These are phyloP conservation scores for Tiliacea aurago DNA, from an alignment of 2,888 invertebrate species.

Conservation along the genomic window DNA sequence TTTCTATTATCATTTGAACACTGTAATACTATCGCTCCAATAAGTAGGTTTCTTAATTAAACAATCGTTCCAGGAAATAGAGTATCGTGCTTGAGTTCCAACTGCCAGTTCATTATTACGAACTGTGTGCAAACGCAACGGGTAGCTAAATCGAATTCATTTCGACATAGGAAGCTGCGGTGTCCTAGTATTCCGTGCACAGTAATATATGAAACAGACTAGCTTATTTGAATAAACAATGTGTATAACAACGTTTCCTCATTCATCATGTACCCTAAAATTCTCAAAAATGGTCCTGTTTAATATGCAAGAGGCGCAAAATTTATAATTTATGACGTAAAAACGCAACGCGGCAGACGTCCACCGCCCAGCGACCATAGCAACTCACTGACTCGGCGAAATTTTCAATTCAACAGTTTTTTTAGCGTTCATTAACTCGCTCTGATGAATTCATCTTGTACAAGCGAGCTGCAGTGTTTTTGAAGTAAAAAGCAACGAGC, in stretches of 20 bases:
- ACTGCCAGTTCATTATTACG: conserved; percentile 34
- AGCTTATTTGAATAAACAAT: conserved; percentile 48
- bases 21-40: not conserved
- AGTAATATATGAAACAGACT: conserved; percentile 1
- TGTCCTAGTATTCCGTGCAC: conserved; percentile 9
- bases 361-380: conserved; percentile 34
- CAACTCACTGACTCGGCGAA: conserved; percentile 58
- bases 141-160: conserved; percentile 41
- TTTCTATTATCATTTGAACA: not conserved
- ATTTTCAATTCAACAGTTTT: conserved; percentile 61
- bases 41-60: conserved; percentile 33
- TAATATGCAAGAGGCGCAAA: conserved; percentile 47
- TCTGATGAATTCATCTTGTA: conserved; percentile 41
- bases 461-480: conserved; percentile 33
- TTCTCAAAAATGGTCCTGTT: conserved; percentile 41
- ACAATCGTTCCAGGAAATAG: conserved; percentile 13
- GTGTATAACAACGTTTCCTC: conserved; percentile 13
- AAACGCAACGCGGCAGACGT: conserved; percentile 28
- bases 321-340: conserved; percentile 52
- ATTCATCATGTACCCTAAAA: conserved; percentile 32
- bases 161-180: conserved; percentile 20
- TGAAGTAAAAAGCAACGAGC: conserved; percentile 18
- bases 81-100: not conserved
- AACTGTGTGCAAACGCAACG: conserved; percentile 13
- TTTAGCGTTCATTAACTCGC: conserved; percentile 51